Conservation (phyloP, 2,888 invertebrate species). For the Lingula anatina region DNA sequence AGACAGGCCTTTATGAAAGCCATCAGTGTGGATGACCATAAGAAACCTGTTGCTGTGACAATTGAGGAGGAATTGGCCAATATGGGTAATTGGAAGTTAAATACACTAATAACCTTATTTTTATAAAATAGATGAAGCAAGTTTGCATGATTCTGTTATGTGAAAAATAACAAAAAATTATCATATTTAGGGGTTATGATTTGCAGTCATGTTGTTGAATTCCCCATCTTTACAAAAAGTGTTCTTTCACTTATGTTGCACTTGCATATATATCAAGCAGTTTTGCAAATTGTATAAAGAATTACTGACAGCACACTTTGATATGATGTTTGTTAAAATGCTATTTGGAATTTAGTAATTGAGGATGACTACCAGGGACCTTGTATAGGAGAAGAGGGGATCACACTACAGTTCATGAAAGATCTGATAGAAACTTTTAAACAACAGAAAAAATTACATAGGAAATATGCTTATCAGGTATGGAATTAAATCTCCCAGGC, state of each 20-base stretch:
- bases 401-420: slow-evolving; percentile 82
- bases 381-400: slow-evolving; percentile 65
- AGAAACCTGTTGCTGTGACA: slow-evolving; percentile 70
- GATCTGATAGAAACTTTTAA: slow-evolving; percentile 86
- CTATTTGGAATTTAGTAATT: slow-evolving; percentile 80
- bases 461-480: slow-evolving; percentile 95
- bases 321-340: no score
- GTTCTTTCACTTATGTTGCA: no score
- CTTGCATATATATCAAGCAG: no score
- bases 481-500: no score
- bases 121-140: background rate
- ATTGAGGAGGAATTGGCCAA: slow-evolving; percentile 85
- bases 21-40: slow-evolving; percentile 85
- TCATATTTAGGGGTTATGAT: no score
- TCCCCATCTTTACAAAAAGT: no score
- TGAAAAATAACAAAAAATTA: no score
- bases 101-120: background rate
- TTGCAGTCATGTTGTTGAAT: no score
- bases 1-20: slow-evolving; percentile 94
- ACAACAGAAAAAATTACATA: slow-evolving; percentile 86
- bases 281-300: no score
- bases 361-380: slow-evolving; percentile 95
- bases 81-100: slow-evolving; percentile 64
- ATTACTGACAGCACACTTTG: no score
- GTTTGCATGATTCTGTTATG: no score